phyloP scores from a whole-genome alignment of 2,113 vertebrate genomes.

The Myrmecophaga tridactyla region DNA sequence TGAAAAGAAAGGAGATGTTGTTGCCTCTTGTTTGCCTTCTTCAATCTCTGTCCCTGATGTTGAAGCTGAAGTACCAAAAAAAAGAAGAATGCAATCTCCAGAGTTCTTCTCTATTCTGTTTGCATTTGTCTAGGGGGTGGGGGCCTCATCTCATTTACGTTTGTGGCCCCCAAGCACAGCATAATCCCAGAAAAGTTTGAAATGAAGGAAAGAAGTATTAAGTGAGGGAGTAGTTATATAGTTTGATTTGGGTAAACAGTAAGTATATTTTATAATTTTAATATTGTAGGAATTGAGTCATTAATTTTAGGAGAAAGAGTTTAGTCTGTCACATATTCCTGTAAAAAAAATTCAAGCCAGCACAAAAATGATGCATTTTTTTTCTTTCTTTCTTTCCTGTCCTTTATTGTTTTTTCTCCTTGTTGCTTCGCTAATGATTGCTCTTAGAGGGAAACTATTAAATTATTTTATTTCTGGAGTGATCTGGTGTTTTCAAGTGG shows the following conservation, averaged over 20 bases:
- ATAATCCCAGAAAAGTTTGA: neutral
- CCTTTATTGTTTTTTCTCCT: neutral
- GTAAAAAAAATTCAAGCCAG: neutral
- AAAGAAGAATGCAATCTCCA: neutral
- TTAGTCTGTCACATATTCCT: neutral
- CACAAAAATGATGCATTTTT: neutral
- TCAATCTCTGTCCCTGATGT: neutral
- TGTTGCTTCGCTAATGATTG: neutral
- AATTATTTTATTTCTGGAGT: constrained; percentile 9
- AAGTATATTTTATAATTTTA: neutral
- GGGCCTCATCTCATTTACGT: neutral
- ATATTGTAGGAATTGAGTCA: constrained; percentile 27
- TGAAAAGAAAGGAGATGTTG: neutral
- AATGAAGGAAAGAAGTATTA: neutral
- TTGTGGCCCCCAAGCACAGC: neutral
- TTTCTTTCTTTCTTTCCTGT: accelerated
- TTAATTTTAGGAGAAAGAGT: constrained; percentile 15
- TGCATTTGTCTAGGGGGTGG: neutral
- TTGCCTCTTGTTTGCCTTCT: neutral
- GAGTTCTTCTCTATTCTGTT: neutral
- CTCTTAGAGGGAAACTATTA: neutral
- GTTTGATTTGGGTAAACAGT: neutral
- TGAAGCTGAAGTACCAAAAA: neutral
- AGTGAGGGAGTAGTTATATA: neutral
- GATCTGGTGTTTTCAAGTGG: neutral